These are phyloP conservation scores for Lanius collurio DNA, from an alignment of 2,113 vertebrate species.

Conservation along the genomic window DNA sequence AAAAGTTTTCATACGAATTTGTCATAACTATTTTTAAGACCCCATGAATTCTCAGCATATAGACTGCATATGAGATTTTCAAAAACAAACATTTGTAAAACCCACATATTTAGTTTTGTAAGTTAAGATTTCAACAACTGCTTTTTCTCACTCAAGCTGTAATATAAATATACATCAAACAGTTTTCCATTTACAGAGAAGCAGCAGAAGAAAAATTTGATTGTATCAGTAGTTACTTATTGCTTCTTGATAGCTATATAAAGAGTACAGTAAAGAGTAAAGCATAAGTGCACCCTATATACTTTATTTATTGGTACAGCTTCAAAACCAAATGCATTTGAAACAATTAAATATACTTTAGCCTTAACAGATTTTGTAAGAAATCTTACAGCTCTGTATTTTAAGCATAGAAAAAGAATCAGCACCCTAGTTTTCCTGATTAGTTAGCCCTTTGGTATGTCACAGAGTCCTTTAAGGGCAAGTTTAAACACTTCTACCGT, in stretches of 20 bases:
- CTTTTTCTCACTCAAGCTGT: neutral
- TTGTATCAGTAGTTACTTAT: neutral
- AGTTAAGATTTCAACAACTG: neutral
- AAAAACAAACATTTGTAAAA: neutral
- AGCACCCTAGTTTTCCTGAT: neutral
- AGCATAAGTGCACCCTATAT: neutral
- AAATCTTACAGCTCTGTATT: neutral
- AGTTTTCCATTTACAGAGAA: neutral
- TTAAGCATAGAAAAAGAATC: neutral
- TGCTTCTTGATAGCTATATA: neutral
- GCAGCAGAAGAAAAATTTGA: neutral
- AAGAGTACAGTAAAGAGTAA: neutral
- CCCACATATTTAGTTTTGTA: neutral
- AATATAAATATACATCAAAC: neutral
- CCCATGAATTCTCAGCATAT: neutral
- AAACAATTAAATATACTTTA: neutral
- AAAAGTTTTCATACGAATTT: neutral
- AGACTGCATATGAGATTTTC: neutral
- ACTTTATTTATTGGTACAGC: neutral
- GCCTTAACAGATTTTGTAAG: neutral
- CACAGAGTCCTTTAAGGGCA: neutral
- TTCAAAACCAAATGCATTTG: neutral
- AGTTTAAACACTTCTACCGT: neutral
- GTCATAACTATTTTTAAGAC: neutral
- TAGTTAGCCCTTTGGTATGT: neutral